Conservation (phyloP, 2,888 invertebrate genomes). For the Drosophila mayaguana region DNA sequence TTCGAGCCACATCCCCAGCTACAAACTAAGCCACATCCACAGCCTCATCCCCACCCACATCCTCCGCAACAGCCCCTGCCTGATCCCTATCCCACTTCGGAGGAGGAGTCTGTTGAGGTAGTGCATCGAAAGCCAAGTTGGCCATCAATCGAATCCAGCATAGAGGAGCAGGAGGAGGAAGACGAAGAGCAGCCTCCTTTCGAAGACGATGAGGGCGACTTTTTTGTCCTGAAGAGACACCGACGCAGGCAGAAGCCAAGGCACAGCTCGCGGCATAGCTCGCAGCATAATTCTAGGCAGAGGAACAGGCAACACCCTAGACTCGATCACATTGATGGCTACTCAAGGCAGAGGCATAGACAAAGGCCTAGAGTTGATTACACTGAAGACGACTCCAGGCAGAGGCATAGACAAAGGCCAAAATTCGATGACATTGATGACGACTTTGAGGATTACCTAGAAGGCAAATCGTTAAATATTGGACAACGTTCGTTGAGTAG, state of each 20-base stretch:
- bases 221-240: conserved; percentile 75
- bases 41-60: neutral
- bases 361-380: neutral
- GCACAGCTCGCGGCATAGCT: conserved; percentile 1
- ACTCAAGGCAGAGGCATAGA: conserved; percentile 27
- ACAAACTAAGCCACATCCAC: conserved; percentile 20
- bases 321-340: conserved; percentile 48
- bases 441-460: conserved; percentile 70
- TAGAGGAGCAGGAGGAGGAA: conserved; percentile 34
- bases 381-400: neutral
- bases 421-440: conserved; percentile 50
- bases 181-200: conserved; percentile 36
- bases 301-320: conserved; percentile 7
- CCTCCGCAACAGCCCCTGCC: neutral
- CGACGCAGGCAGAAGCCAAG: conserved; percentile 46
- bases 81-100: conserved; percentile 15
- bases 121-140: conserved; percentile 38
- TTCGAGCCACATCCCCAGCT: neutral
- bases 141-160: conserved; percentile 21
- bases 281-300: conserved; percentile 7
- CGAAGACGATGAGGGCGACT: conserved; percentile 66
- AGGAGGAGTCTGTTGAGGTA: conserved; percentile 40
- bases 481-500: conserved; percentile 54
- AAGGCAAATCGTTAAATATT: conserved; percentile 29
- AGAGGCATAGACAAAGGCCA: neutral